Evolutionary conservation across 2,113 vertebrate genomes (phyloP).

Genomic region (human (Homo sapiens)): GRCh38 chr7:34088501-34089000

Average conservation of each 20-base stretch:
- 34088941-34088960: not conserved
- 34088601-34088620: not conserved
- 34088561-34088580: not conserved
- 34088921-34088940: not conserved
- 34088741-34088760: not conserved
- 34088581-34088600: not conserved
- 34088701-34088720: fast-evolving
- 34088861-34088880: not conserved
- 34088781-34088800: not conserved
- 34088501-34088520: not conserved
- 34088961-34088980: not conserved
- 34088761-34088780: not conserved
- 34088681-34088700: fast-evolving
- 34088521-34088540: not conserved
- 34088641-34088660: not conserved
- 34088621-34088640: not conserved
- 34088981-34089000: not conserved
- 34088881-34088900: not conserved
- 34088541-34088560: fast-evolving
- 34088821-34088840: not conserved
- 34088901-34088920: not conserved
- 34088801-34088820: not conserved
- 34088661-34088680: not conserved
- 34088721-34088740: not conserved
- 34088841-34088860: not conserved